Evolutionary conservation across 2,113 vertebrate species (phyloP).

Genomic region (Aspiorhynchus laticeps): DNA sequence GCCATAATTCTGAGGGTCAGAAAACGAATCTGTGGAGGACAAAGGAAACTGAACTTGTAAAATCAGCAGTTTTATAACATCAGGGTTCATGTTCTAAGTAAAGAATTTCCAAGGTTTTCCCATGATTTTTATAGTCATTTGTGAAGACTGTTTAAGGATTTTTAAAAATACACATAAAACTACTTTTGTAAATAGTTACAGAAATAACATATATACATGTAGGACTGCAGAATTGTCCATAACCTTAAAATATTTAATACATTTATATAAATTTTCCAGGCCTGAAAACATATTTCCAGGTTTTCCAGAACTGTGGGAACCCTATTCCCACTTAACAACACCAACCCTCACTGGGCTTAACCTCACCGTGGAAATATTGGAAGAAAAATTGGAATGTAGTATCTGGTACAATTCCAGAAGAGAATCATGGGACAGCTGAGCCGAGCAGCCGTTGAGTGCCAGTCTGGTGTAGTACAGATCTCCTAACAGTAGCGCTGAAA

Average conservation of each 20-base stretch:
- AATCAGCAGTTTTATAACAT: neutral
- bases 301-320: neutral
- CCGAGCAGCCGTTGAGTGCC: slow-evolving; percentile 82
- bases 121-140: no score
- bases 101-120: neutral
- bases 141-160: no score
- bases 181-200: neutral
- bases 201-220: neutral
- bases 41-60: neutral
- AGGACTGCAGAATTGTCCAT: neutral
- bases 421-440: slow-evolving; percentile 81
- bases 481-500: slow-evolving; percentile 84
- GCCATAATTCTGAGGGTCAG: slow-evolving; percentile 89
- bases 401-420: slow-evolving; percentile 83
- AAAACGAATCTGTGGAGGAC: slow-evolving; percentile 82
- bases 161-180: no score
- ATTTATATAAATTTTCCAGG: neutral
- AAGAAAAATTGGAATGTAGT: slow-evolving; percentile 87
- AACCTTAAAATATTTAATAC: neutral
- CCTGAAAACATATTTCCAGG: neutral
- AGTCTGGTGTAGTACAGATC: slow-evolving; percentile 92
- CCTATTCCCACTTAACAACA: neutral
- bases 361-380: slow-evolving; percentile 84
- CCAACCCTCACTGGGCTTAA: neutral
- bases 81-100: neutral